Conservation (phyloP, 37 sponge, comb jelly and placozoan genomes). For the Eunapius fragilis region DNA sequence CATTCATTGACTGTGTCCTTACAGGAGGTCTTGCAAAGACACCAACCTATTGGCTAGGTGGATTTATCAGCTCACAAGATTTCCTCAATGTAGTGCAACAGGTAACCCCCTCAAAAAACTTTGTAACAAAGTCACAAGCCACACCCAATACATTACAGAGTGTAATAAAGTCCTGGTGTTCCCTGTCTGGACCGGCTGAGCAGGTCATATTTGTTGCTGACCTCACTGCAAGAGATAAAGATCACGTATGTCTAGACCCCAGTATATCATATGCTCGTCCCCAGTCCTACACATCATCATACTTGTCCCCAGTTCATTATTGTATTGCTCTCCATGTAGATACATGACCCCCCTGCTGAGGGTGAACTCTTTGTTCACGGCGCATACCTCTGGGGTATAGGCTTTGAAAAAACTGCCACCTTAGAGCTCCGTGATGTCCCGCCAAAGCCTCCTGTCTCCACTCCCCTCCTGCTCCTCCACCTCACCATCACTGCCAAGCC, state of each 20-base stretch:
- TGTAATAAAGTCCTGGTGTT: not conserved
- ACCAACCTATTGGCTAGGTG: constrained; percentile 80
- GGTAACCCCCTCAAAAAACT: constrained; percentile 1
- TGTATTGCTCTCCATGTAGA: constrained; percentile 20
- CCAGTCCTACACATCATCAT: not conserved
- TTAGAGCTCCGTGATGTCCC: constrained; percentile 68
- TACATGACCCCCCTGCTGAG: constrained; percentile 87
- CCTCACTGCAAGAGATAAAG: constrained; percentile 82
- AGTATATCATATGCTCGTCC: not conserved
- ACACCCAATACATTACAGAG: not conserved
- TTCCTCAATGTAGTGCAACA: constrained; percentile 73
- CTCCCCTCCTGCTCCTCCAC: constrained; percentile 69
- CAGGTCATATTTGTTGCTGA: constrained; percentile 53
- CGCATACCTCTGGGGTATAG: constrained; percentile 76
- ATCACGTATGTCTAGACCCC: constrained; percentile 62
- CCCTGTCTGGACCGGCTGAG: constrained; percentile 43
- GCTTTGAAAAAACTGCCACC: constrained; percentile 66
- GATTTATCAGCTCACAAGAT: constrained; percentile 66
- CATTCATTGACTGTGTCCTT: constrained; percentile 63
- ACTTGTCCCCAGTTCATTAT: not conserved
- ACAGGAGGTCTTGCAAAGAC: constrained; percentile 55
- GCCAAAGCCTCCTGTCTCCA: constrained; percentile 55
- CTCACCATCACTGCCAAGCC: constrained; percentile 26
- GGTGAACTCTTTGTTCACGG: constrained; percentile 84
- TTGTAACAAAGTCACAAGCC: not conserved